Evolutionary conservation across 2,888 invertebrate genomes (phyloP).

Genomic region (Polymixis flavicincta): DNA sequence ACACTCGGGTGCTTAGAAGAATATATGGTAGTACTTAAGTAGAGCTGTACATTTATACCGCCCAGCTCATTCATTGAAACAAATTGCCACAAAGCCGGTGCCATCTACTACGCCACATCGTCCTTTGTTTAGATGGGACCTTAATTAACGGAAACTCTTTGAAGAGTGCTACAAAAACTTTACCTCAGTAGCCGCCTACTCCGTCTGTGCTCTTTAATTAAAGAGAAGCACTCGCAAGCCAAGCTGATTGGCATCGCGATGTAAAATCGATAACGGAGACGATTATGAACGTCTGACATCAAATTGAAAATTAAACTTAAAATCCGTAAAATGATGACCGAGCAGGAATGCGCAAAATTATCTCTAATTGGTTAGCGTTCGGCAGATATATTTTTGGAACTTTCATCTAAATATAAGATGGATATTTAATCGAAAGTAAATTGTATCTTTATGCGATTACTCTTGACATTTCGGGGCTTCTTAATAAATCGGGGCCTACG

Average conservation of each 20-base stretch:
- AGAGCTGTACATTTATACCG: conserved; percentile 61
- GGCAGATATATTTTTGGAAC: conserved; percentile 27
- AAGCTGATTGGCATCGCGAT: conserved; percentile 62
- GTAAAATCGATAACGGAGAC: conserved; percentile 64
- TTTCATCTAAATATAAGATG: conserved; percentile 46
- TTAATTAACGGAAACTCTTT: conserved; percentile 78
- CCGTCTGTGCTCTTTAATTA: conserved; percentile 72
- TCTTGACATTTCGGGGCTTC: conserved; percentile 53
- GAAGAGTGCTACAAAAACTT: conserved; percentile 75
- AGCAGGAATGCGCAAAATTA: conserved; percentile 40
- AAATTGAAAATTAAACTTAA: conserved; percentile 59
- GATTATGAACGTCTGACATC: conserved; percentile 48
- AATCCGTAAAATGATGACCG: conserved; percentile 44
- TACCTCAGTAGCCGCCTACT: conserved; percentile 58
- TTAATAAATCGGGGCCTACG: conserved; percentile 26
- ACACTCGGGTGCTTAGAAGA: conserved; percentile 55
- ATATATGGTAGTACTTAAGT: conserved; percentile 63
- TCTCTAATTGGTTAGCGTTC: conserved; percentile 45
- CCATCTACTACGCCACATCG: conserved; percentile 61
- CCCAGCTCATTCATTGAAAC: conserved; percentile 66
- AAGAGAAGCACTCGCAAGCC: conserved; percentile 66
- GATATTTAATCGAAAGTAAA: conserved; percentile 49
- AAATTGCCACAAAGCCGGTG: conserved; percentile 63
- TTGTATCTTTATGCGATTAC: conserved; percentile 46
- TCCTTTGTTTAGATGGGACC: conserved; percentile 75